phyloP scores from a whole-genome alignment of 2,113 vertebrate species.

The Chelonoidis abingdonii region DNA sequence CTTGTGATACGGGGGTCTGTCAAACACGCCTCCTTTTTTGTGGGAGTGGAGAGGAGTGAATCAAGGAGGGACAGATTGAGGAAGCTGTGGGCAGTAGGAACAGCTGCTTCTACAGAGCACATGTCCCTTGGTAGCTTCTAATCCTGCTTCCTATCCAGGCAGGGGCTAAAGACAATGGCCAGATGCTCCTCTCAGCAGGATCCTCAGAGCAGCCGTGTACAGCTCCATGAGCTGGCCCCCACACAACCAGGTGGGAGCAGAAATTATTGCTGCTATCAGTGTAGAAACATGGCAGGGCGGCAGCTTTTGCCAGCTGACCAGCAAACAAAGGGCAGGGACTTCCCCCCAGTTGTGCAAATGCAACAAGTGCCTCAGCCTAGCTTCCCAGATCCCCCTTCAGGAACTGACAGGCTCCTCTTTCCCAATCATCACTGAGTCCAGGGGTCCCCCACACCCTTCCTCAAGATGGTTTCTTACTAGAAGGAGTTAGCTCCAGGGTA shows the following conservation, averaged over 20 bases:
- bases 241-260: neutral
- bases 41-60: neutral
- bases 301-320: fast-evolving
- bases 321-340: fast-evolving
- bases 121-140: too few relatives aligned
- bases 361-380: neutral
- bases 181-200: neutral
- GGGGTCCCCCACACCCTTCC: neutral
- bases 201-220: neutral
- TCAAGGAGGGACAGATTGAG: neutral
- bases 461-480: neutral
- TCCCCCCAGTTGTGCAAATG: neutral
- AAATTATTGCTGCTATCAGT: neutral
- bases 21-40: neutral
- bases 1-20: neutral
- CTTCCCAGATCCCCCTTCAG: neutral
- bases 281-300: too few relatives aligned
- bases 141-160: neutral
- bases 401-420: neutral
- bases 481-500: neutral
- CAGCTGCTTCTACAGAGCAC: neutral
- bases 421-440: neutral
- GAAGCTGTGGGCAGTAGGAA: fast-evolving
- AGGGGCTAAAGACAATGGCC: too few relatives aligned
- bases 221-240: neutral